A percentile compares a stretch with the other conserved stretches of the same genome.
These are phyloP conservation scores for Dendrolimus punctatus DNA, from an alignment of 1,140 invertebrate genomes.

Conservation along the genomic window DNA sequence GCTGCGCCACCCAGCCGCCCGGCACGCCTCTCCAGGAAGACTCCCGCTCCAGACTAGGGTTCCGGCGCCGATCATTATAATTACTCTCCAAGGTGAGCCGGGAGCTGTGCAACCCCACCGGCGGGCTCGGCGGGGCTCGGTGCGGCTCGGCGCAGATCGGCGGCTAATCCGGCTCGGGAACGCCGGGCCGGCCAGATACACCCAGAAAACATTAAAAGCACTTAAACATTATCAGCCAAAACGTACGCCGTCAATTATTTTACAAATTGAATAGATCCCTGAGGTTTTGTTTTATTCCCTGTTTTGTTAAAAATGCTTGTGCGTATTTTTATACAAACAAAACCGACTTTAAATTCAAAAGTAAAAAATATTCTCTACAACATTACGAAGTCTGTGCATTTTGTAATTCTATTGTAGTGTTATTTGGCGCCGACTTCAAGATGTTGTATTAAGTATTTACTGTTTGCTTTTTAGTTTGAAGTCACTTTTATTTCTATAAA, in stretches of 20 bases:
- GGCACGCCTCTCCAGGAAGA: constrained; percentile 67
- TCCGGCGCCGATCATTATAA: constrained; percentile 71
- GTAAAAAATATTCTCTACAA: too few species aligned
- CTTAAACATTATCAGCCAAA: constrained; percentile 39
- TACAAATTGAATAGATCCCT: constrained; percentile 41
- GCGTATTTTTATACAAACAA: too few species aligned
- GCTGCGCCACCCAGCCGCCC: constrained; percentile 48
- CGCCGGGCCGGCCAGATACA: constrained; percentile 39
- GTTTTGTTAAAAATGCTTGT: not conserved
- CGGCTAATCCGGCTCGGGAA: constrained; percentile 49
- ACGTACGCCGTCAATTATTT: constrained; percentile 45
- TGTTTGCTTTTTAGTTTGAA: too few species aligned
- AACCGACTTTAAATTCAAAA: too few species aligned
- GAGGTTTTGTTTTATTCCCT: constrained; percentile 17
- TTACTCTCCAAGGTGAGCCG: constrained; percentile 70
- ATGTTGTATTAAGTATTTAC: too few species aligned
- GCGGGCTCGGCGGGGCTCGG: constrained; percentile 14
- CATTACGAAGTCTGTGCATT: too few species aligned
- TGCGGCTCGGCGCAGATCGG: too few species aligned
- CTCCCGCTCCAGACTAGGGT: constrained; percentile 61
- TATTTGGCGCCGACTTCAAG: too few species aligned
- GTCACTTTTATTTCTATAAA: too few species aligned
- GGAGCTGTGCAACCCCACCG: constrained; percentile 50
- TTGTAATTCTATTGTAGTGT: too few species aligned
- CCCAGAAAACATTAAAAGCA: constrained; percentile 41